These are phyloP conservation scores for Tinamus major DNA, from an alignment of 2,797 vertebrate genomes.

Conservation along the genomic window DNA sequence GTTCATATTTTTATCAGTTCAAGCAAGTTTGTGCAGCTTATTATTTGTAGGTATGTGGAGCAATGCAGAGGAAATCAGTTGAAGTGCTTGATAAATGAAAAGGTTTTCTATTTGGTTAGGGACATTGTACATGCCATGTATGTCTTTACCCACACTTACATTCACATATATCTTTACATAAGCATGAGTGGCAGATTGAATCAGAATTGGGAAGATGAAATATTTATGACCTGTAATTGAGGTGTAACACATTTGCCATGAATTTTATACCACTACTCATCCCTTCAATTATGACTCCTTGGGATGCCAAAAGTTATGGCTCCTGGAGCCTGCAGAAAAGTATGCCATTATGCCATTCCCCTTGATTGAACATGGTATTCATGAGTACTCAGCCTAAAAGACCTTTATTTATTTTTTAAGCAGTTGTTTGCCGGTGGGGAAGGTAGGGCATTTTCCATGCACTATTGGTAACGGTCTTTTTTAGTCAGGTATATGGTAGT, in stretches of 20 bases:
- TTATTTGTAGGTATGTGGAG: neutral
- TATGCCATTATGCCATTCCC: neutral
- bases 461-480: neutral
- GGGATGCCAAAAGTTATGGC: neutral
- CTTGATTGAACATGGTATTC: neutral
- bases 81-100: neutral
- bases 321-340: neutral
- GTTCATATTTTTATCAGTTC: neutral
- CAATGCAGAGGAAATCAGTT: neutral
- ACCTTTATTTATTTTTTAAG: neutral
- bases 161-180: neutral
- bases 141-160: neutral
- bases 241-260: neutral
- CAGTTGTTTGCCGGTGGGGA: neutral
- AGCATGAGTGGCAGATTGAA: neutral
- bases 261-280: neutral
- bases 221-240: neutral
- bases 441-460: neutral
- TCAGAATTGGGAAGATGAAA: slow-evolving; percentile 7
- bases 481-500: neutral
- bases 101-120: slow-evolving; percentile 2
- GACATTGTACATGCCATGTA: neutral
- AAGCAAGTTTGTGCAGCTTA: neutral
- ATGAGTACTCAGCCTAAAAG: neutral
- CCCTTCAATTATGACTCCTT: neutral